Base-by-base conservation (phyloP, 2,113 vertebrate genomes). In the Picathartes gymnocephalus region DNA sequence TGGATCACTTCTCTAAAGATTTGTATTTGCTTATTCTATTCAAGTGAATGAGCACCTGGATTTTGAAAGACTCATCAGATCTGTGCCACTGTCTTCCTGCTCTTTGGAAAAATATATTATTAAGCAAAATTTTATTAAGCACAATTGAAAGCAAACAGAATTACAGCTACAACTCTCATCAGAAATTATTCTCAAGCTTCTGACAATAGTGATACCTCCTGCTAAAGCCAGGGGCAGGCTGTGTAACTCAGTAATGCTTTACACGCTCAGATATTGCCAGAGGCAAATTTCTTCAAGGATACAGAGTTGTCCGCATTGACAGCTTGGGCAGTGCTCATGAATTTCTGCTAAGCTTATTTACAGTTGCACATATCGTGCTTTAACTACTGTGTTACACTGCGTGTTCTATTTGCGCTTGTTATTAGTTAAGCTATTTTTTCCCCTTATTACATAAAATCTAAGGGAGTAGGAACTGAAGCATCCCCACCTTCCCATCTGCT, bases 401-500 rank as follows among this genome's bases (percentile, higher is more conserved):
- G 28, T 0, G 9, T 39, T 35, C 2, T 4, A 66, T 45, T 48
- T 70, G 7, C 8, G 3, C 40, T 37, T 50, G 11, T 62, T 65
- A 54, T 40, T 62, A 51, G 33, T 60, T 54, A 74, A 16, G 18
- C n/a, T 14, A 16, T 31, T 80, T 89, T 47, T 47, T 3, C 21
- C 35, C 51, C 33, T 60, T 77, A 42, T 16, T 40, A 56, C 25
- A 51, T 4, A 47, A 86, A 83, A 78, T 15, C 37, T 51, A 71
- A 86, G 5, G 2, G 33, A n/a, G 22, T 53, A 92, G 48, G 77
- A 93, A 92, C 51, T 39, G 77, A 91, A 89, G 62, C 11, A 87
- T 81, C 89, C 98, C 98, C 97, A 99, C 99, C 99, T 99, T 99
- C 91, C 99, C 99, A 2, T 99, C 99, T 2, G 99, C 99, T 74